Conservation (phyloP, 2,797 vertebrate species). For the Trichosurus vulpecula region DNA sequence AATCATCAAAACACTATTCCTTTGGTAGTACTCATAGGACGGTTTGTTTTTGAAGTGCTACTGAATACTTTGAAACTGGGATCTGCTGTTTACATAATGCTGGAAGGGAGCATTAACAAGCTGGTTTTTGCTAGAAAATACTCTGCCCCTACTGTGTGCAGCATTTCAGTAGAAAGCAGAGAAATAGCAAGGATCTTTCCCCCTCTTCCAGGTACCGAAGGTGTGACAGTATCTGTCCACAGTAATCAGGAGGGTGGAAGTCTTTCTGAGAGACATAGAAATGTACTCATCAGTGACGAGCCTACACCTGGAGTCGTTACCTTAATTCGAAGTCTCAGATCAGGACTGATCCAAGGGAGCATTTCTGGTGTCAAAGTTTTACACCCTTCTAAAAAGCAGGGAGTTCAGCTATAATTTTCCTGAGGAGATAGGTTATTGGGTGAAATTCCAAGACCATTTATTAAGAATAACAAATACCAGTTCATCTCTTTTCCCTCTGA, state of each 20-base stretch:
- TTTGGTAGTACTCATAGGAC: neutral
- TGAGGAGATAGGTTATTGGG: neutral
- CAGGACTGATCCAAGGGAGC: neutral
- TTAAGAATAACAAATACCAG: neutral
- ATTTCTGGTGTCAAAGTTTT: neutral
- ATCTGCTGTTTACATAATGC: neutral
- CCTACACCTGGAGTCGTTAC: neutral
- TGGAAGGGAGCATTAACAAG: neutral
- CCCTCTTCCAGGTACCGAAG: neutral
- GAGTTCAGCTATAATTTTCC: neutral
- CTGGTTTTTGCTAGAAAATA: neutral
- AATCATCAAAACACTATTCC: neutral
- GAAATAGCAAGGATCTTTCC: too few relatives aligned
- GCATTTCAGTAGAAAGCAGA: too few relatives aligned
- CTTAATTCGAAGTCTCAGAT: too few relatives aligned
- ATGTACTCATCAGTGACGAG: too few relatives aligned
- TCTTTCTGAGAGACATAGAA: neutral
- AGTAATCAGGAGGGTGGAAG: neutral
- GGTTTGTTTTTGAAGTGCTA: neutral
- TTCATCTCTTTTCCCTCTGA: neutral
- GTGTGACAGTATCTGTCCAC: neutral
- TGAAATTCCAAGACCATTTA: neutral
- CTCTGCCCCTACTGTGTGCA: neutral
- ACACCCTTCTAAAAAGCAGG: neutral
- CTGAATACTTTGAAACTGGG: neutral